Conservation (phyloP, 2,113 vertebrate species). For the Litocranius walleri region DNA sequence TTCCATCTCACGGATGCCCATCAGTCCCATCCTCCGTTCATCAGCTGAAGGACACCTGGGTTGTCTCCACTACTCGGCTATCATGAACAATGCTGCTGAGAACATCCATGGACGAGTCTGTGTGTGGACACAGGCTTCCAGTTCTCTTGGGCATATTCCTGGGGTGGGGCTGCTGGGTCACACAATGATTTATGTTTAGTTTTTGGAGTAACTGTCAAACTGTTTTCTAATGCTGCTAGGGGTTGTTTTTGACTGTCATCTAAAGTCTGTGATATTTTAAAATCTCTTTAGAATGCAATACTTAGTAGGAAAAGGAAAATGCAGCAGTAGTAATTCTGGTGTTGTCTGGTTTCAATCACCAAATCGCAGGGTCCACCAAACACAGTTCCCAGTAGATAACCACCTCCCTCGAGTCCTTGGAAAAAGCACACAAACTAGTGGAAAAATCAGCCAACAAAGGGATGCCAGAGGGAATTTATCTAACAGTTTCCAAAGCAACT, state of each 20-base stretch:
- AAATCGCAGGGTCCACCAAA: neutral
- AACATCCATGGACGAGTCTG: neutral
- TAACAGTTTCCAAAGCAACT: neutral
- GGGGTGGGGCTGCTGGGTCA: neutral
- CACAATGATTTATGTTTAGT: neutral
- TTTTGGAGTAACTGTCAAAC: neutral
- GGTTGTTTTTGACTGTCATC: neutral
- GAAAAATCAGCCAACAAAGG: neutral
- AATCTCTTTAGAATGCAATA: neutral
- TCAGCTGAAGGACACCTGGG: accelerated
- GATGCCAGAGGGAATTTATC: neutral
- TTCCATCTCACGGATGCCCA: accelerated
- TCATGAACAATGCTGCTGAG: accelerated
- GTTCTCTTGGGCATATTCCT: neutral
- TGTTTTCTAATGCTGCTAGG: neutral
- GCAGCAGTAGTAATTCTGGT: neutral
- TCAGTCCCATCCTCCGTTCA: no score
- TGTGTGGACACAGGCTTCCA: no score
- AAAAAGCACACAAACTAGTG: neutral
- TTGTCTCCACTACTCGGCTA: neutral
- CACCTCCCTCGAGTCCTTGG: neutral
- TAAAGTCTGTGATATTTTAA: neutral
- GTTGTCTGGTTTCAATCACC: neutral
- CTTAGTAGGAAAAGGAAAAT: neutral
- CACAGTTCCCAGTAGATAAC: neutral